Conservation (phyloP, 2,888 invertebrate species). For the Pasiphila rectangulata region DNA sequence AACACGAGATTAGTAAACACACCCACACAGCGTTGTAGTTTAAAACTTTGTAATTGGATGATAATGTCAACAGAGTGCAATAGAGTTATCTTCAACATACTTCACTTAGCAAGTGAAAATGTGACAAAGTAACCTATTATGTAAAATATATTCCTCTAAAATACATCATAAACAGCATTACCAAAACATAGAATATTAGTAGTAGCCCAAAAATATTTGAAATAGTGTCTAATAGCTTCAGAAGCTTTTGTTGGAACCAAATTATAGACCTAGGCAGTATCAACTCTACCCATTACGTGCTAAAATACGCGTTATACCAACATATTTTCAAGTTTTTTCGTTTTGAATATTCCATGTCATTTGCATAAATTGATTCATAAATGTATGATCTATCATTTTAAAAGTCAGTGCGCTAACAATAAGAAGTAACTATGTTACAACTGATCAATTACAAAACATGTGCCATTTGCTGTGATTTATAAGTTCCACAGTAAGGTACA, state of each 20-base stretch:
- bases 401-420: too few relatives aligned
- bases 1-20: constrained; percentile 31
- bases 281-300: background rate
- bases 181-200: constrained; percentile 7
- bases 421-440: too few relatives aligned
- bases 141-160: constrained; percentile 17
- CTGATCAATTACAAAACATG: too few relatives aligned
- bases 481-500: too few relatives aligned
- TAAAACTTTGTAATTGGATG: constrained; percentile 9
- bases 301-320: background rate
- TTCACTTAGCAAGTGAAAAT: constrained; percentile 3
- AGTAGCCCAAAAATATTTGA: constrained; percentile 13
- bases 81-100: constrained; percentile 5
- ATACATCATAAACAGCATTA: constrained; percentile 19
- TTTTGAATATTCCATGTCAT: too few relatives aligned
- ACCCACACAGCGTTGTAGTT: constrained; percentile 15
- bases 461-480: too few relatives aligned
- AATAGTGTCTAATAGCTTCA: constrained; percentile 12
- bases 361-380: too few relatives aligned
- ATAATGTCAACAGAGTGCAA: constrained; percentile 17
- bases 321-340: too few relatives aligned
- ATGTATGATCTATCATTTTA: too few relatives aligned
- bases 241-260: constrained; percentile 12
- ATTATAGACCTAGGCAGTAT: constrained; percentile 1
- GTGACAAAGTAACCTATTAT: constrained; percentile 1